These are phyloP conservation scores for Cossypha heuglini DNA, from an alignment of 2,797 vertebrate species.

Conservation along the genomic window DNA sequence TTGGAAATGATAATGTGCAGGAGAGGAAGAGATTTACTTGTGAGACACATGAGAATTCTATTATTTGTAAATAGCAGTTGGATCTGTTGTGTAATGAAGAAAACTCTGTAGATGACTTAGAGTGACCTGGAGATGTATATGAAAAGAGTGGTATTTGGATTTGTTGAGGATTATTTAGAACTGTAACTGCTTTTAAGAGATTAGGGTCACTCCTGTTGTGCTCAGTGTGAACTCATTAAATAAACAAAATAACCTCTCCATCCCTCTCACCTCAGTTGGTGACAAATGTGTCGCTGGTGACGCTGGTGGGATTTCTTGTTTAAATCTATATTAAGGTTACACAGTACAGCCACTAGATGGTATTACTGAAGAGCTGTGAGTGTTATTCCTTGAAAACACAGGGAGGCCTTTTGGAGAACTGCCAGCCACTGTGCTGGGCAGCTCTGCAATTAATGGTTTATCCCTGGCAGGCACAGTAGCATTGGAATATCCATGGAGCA, in stretches of 20 bases:
- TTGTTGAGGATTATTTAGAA: constrained; percentile 57
- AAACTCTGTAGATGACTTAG: background rate
- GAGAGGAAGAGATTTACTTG: background rate
- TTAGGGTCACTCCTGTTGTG: constrained; percentile 32
- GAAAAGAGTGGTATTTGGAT: constrained; percentile 15
- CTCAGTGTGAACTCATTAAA: constrained; percentile 22
- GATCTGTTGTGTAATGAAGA: background rate
- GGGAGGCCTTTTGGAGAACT: constrained; percentile 7
- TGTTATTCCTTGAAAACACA: constrained; percentile 15
- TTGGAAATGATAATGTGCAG: background rate
- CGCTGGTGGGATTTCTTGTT: background rate
- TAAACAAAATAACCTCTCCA: background rate
- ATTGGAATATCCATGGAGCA: background rate
- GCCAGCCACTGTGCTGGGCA: background rate
- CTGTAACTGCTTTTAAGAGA: constrained; percentile 49
- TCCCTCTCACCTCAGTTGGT: background rate
- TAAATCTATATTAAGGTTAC: background rate
- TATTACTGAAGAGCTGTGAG: constrained; percentile 19
- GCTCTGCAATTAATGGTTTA: background rate
- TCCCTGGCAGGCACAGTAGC: background rate
- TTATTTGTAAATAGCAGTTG: background rate
- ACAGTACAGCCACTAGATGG: constrained; percentile 22
- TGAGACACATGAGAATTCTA: background rate
- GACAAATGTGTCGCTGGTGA: background rate
- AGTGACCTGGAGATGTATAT: background rate